Conservation (phyloP, 2,113 vertebrate species). For the Panthera leo region DNA sequence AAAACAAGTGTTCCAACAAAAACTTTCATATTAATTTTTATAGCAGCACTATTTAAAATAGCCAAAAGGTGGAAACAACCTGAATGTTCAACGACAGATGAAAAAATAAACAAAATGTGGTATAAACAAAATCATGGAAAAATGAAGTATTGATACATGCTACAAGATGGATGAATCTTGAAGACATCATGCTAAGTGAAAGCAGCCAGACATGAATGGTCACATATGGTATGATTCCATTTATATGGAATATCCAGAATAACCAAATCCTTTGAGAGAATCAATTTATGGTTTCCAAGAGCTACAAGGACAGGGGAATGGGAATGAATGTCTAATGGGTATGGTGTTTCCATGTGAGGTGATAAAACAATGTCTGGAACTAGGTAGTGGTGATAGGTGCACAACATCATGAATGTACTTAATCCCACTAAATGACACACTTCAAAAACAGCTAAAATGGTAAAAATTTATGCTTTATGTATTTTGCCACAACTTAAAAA, state of each 20-base stretch:
- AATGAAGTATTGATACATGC: background rate
- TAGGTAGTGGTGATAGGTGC: background rate
- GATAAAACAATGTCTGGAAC: background rate
- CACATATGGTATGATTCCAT: background rate
- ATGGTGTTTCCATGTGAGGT: background rate
- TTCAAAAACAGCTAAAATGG: background rate
- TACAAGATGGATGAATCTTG: background rate
- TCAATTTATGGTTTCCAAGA: background rate
- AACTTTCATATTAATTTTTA: background rate
- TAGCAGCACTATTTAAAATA: background rate
- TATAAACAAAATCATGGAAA: conserved; percentile 5
- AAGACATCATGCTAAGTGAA: background rate
- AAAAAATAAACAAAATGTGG: background rate
- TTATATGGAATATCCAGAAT: conserved; percentile 7
- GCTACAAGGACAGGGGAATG: too few relatives aligned
- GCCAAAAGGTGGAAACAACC: background rate
- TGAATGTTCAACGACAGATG: background rate
- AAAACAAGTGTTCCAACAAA: background rate
- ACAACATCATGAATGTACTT: background rate
- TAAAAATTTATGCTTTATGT: background rate
- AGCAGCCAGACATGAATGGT: background rate
- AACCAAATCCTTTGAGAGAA: background rate
- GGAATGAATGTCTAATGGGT: background rate
- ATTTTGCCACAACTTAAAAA: background rate
- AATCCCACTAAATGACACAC: background rate